A percentile compares a stretch with the other conserved stretches of the same genome.
Evolutionary conservation across 2,888 invertebrate species (phyloP).

Genomic region (Drosophila planitibia): DNA sequence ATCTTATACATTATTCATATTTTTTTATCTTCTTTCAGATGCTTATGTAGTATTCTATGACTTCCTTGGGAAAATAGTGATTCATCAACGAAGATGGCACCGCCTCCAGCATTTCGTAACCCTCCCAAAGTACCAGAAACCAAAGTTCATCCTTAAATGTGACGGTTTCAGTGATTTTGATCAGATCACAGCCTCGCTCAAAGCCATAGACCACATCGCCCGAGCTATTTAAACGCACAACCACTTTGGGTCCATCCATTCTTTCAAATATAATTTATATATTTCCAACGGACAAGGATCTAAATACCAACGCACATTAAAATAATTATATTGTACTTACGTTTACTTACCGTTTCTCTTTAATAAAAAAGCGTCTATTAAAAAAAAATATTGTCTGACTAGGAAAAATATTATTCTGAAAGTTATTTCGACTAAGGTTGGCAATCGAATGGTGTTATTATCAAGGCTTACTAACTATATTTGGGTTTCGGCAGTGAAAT

Average conservation of each 20-base stretch:
- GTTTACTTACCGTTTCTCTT: neutral
- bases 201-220: constrained; percentile 15
- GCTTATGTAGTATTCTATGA: neutral
- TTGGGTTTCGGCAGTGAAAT: neutral
- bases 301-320: neutral
- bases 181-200: constrained; percentile 5
- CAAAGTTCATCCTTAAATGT: neutral
- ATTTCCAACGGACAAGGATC: neutral
- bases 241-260: constrained; percentile 19
- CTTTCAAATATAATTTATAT: neutral
- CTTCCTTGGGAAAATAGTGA: neutral
- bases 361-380: neutral
- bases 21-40: neutral
- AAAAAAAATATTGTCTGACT: neutral
- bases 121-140: constrained; percentile 20
- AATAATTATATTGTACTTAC: neutral
- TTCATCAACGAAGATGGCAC: constrained; percentile 3
- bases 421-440: neutral
- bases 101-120: constrained; percentile 8
- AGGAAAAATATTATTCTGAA: neutral
- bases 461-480: neutral
- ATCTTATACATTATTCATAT: neutral
- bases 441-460: neutral
- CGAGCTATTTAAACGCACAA: neutral
- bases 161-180: neutral